A percentile compares a stretch with the other conserved stretches of the same genome.
Evolutionary conservation across 2,797 vertebrate genomes (phyloP).

Genomic region (Pseudochaenichthys georgianus): DNA sequence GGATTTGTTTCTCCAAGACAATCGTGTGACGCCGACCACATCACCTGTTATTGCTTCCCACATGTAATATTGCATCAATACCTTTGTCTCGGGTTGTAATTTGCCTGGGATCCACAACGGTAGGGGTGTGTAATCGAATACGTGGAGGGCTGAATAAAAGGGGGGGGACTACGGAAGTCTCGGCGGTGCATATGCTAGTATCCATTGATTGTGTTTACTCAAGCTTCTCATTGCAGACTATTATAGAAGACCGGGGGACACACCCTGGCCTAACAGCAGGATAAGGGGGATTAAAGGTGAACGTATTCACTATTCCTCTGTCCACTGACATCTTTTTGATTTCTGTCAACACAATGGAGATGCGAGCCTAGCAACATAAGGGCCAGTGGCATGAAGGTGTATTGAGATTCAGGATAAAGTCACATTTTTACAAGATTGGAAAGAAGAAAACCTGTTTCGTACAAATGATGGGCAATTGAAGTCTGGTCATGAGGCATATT

Average conservation of each 20-base stretch:
- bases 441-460: background rate
- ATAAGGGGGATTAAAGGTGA: conserved; percentile 81
- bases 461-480: background rate
- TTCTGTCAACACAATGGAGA: conserved; percentile 53
- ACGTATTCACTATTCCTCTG: conserved; percentile 74
- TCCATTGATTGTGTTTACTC: conserved; percentile 88
- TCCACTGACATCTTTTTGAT: conserved; percentile 52
- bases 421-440: background rate
- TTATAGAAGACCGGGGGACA: conserved; percentile 80
- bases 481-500: background rate
- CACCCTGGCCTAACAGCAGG: conserved; percentile 79
- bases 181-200: conserved; percentile 71
- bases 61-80: conserved; percentile 64
- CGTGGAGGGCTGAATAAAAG: conserved; percentile 51
- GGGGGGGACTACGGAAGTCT: conserved; percentile 61
- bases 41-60: conserved; percentile 74
- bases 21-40: conserved; percentile 82
- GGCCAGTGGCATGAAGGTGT: background rate
- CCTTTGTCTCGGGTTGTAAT: conserved; percentile 62
- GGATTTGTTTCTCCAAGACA: conserved; percentile 31
- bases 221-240: conserved; percentile 86
- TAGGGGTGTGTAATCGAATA: conserved; percentile 65
- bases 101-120: conserved; percentile 48
- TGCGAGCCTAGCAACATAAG: conserved; percentile 1
- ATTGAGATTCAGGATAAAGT: background rate